A percentile compares a stretch with the other conserved stretches of the same genome.
Conservation (phyloP, 2,888 invertebrate species). For the Orthosia gracilis region DNA sequence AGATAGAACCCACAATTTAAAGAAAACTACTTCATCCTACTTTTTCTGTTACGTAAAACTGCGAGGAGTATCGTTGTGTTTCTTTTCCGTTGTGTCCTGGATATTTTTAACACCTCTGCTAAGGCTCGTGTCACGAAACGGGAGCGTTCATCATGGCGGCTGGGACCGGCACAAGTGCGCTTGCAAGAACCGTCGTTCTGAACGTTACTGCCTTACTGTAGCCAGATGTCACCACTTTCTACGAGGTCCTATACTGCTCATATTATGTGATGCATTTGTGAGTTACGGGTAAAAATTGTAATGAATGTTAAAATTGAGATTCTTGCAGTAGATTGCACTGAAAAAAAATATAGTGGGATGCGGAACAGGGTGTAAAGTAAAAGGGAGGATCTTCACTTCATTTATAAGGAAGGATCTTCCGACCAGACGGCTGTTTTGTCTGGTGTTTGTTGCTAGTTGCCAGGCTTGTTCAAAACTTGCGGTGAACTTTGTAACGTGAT, state of each 20-base stretch:
- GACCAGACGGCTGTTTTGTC: too few species aligned
- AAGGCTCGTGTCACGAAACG: conserved; percentile 63
- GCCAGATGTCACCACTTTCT: conserved; percentile 52
- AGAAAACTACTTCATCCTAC: background rate
- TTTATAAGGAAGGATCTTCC: too few species aligned
- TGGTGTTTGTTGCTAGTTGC: too few species aligned
- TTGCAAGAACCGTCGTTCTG: conserved; percentile 65
- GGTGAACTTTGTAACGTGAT: too few species aligned
- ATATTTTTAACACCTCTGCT: conserved; percentile 60
- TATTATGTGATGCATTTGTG: conserved; percentile 4
- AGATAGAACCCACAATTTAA: background rate
- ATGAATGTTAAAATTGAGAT: background rate
- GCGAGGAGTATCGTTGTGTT: background rate
- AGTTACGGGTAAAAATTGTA: conserved; percentile 4
- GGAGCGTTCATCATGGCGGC: conserved; percentile 62
- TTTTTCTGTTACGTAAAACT: background rate
- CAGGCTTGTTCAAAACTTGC: too few species aligned
- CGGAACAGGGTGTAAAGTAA: too few species aligned
- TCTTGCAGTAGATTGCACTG: background rate
- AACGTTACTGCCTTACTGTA: conserved; percentile 38
- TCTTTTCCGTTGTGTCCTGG: conserved; percentile 28
- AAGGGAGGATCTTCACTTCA: too few species aligned
- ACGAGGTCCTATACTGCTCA: conserved; percentile 18
- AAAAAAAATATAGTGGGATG: background rate
- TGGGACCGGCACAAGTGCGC: conserved; percentile 64